phyloP scores from a whole-genome alignment of 1,140 invertebrate species.

The Aleiodes sp. region DNA sequence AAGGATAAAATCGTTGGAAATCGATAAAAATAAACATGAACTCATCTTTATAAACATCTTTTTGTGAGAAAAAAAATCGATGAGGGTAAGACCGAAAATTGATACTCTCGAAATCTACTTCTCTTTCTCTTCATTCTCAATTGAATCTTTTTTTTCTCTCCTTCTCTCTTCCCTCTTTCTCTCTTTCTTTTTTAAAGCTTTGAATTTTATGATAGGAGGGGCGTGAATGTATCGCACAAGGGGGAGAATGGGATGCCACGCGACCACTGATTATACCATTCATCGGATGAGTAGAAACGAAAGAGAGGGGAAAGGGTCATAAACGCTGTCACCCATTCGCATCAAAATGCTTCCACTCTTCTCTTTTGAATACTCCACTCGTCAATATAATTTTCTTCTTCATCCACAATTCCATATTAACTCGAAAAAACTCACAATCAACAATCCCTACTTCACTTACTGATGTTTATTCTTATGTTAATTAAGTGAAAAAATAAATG shows the following conservation, averaged over 20 bases:
- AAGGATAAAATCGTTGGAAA: no score
- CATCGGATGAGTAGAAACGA: slow-evolving; percentile 51
- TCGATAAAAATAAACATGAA: no score
- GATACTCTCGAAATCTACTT: slow-evolving; percentile 2
- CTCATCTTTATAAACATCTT: no score
- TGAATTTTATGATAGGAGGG: slow-evolving; percentile 54
- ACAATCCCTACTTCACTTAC: background rate
- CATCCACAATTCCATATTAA: slow-evolving; percentile 25
- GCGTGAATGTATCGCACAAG: slow-evolving; percentile 43
- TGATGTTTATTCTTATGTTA: background rate
- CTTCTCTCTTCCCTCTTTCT: background rate
- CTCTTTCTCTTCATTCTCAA: slow-evolving; percentile 10
- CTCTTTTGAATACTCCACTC: slow-evolving; percentile 59
- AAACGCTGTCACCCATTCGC: slow-evolving; percentile 54
- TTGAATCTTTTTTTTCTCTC: background rate
- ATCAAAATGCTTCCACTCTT: slow-evolving; percentile 35
- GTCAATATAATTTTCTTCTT: slow-evolving; percentile 62
- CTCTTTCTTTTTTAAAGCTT: slow-evolving; percentile 41
- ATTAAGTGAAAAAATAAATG: background rate
- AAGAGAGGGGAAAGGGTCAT: slow-evolving; percentile 58
- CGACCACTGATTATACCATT: slow-evolving; percentile 67
- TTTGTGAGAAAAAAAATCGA: background rate
- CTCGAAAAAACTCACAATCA: no score
- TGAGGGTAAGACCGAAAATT: slow-evolving; percentile 19
- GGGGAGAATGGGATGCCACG: slow-evolving; percentile 55